phyloP scores from a whole-genome alignment of 2,888 invertebrate species.

The Spodoptera exigua region DNA sequence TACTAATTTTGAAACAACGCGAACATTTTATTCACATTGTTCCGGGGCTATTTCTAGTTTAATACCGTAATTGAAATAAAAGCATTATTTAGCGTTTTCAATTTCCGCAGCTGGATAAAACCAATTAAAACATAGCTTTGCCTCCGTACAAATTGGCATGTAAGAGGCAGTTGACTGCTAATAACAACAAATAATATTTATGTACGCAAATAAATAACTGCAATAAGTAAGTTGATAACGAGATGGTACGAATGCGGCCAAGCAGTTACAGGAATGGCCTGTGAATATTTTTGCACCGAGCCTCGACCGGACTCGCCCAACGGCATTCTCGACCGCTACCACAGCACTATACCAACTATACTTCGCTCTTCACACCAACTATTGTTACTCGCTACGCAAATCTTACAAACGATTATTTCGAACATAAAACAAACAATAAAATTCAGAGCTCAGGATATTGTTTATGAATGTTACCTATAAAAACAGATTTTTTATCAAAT shows the following conservation, averaged over 20 bases:
- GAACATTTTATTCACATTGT: no score
- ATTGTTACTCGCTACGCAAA: constrained; percentile 23
- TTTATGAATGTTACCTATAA: no score
- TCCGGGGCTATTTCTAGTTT: no score
- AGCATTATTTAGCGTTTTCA: background rate
- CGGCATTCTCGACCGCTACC: constrained; percentile 77
- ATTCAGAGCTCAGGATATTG: no score
- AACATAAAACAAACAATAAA: no score
- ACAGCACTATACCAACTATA: constrained; percentile 49
- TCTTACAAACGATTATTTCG: background rate
- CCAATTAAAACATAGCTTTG: background rate
- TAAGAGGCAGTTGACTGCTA: constrained; percentile 12
- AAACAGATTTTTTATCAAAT: no score
- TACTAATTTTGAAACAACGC: no score
- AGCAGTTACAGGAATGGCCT: constrained; percentile 72
- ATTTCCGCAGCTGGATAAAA: background rate
- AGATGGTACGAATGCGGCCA: constrained; percentile 67
- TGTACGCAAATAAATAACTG: constrained; percentile 43
- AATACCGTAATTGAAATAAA: no score
- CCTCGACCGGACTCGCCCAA: constrained; percentile 75
- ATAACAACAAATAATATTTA: constrained; percentile 21
- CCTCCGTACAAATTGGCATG: constrained; percentile 2
- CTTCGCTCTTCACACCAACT: constrained; percentile 26
- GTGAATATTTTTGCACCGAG: constrained; percentile 76
- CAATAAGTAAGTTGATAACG: constrained; percentile 63